These are phyloP conservation scores for Psittacus erithacus DNA, from an alignment of 2,113 vertebrate genomes.

Conservation along the genomic window DNA sequence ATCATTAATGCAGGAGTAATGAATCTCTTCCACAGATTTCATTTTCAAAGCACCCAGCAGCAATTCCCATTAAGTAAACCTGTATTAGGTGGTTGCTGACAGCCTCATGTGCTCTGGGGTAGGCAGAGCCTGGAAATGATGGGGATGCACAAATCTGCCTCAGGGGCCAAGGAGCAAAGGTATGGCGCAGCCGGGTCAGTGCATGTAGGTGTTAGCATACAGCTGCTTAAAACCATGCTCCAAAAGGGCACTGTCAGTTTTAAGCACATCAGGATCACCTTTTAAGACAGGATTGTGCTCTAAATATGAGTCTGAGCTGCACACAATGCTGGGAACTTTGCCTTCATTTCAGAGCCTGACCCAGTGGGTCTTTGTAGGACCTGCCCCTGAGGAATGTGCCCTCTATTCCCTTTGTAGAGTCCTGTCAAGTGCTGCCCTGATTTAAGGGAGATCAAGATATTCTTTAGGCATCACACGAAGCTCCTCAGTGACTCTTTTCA, in stretches of 20 bases:
- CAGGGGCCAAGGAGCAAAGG: not conserved
- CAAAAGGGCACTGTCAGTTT: not conserved
- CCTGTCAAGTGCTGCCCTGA: not conserved
- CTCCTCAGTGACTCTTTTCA: not conserved
- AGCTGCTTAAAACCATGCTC: not conserved
- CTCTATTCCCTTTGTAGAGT: not conserved
- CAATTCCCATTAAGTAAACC: not conserved
- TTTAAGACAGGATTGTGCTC: not conserved
- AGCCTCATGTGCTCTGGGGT: not conserved
- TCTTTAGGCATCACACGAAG: not conserved
- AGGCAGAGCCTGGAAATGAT: not conserved
- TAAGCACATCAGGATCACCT: not conserved
- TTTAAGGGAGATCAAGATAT: not conserved
- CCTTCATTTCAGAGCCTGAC: not conserved
- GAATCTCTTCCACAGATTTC: not conserved
- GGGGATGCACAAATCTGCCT: not conserved
- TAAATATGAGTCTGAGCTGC: not conserved
- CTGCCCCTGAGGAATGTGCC: not conserved
- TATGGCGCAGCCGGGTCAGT: not conserved
- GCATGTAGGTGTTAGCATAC: not conserved
- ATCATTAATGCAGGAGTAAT: not conserved
- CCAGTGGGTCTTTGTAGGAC: not conserved
- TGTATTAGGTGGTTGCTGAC: not conserved
- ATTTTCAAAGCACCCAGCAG: not conserved
- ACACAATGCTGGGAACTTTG: not conserved